Base-by-base conservation (phyloP, 2,888 invertebrate species). In the Brachypalpus laphriformis region DNA sequence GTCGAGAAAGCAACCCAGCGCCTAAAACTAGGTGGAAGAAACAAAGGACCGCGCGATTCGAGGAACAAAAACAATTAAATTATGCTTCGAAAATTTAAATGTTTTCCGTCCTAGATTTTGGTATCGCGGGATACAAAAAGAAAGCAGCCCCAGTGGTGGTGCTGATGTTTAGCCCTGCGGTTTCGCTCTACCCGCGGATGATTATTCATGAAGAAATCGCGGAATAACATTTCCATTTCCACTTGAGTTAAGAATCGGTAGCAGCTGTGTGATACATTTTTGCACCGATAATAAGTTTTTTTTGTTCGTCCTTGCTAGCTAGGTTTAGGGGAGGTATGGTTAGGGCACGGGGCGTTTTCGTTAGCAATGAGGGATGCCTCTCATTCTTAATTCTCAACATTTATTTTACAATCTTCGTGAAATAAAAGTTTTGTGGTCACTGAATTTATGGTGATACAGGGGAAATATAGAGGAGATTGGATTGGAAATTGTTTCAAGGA, bases 51-150 rank as follows among this genome's bases (percentile, higher is more conserved):
- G 20, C 47, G 31, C 57, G 49, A 63, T 28, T 16, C 42, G 40
- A n/a, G 9, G 7, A 59, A 68, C 68, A 68, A 70, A 68, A 77
- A 77, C 77, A 63, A 78, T 70, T 70, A 70, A 70, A 54, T 78
- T 63, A 70, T 70, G 70, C 61, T 47, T 56, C 45, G 70, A 56
- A 78, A 78, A 77, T 77, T 77, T 77, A 61, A 77, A 78, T 78
- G 70, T 37, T 63, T 78, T 71, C 77, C 70, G 63, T 56, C 45
- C 70, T 37, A 56, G 63, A 70, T 70, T 47, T 25, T 28, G n/a
- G 49, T 49, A 45, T 18, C 42, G 25, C 25, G 54, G 54, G 9
- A 34, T 20, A 9, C 37, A 49, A 37, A 22, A 20, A 8, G 37
- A 68, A 14, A 11, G 2, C 11, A 40, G 28, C n/a, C n/a, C 31